phyloP scores from a whole-genome alignment of 1,140 invertebrate species.

The Caenorhabditis tropicalis region DNA sequence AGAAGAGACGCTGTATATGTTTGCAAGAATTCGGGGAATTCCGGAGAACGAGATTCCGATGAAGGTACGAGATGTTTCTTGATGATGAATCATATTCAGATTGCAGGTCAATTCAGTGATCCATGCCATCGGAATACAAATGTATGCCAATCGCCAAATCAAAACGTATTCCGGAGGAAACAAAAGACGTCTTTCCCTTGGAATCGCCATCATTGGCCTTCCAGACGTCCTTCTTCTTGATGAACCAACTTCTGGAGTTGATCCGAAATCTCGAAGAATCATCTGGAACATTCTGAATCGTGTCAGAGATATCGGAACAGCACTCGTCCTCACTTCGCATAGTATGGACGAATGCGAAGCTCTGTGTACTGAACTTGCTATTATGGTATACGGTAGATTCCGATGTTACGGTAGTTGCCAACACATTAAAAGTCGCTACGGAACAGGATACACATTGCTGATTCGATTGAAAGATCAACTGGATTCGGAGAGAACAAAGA shows the following conservation, averaged over 20 bases:
- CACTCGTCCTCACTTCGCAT: slow-evolving; percentile 61
- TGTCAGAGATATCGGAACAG: slow-evolving; percentile 1
- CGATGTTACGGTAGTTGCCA: slow-evolving; percentile 79
- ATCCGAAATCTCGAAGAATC: slow-evolving; percentile 71
- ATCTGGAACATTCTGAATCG: slow-evolving; percentile 74
- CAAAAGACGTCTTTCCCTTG: slow-evolving; percentile 90
- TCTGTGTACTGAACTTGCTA: slow-evolving; percentile 82
- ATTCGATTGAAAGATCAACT: slow-evolving; percentile 73
- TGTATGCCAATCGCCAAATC: slow-evolving; percentile 60
- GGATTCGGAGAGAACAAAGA: slow-evolving; percentile 69
- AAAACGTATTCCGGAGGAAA: slow-evolving; percentile 79
- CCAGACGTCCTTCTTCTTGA: slow-evolving; percentile 81
- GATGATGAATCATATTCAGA: too few species aligned
- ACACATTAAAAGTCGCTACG: slow-evolving; percentile 80
- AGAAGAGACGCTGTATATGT: neutral
- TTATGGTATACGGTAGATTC: slow-evolving; percentile 85
- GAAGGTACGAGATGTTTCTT: slow-evolving; percentile 70
- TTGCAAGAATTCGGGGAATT: slow-evolving; percentile 73
- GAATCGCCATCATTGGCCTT: slow-evolving; percentile 82
- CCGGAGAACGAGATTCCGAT: slow-evolving; percentile 75
- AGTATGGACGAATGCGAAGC: slow-evolving; percentile 80
- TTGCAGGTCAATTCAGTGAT: slow-evolving; percentile 59
- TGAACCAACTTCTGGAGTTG: slow-evolving; percentile 77
- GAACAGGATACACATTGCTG: slow-evolving; percentile 80
- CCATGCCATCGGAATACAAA: slow-evolving; percentile 63